Evolutionary conservation across 2,797 vertebrate genomes (phyloP).

Genomic region (Tokudaia tokunoshimensis): DNA sequence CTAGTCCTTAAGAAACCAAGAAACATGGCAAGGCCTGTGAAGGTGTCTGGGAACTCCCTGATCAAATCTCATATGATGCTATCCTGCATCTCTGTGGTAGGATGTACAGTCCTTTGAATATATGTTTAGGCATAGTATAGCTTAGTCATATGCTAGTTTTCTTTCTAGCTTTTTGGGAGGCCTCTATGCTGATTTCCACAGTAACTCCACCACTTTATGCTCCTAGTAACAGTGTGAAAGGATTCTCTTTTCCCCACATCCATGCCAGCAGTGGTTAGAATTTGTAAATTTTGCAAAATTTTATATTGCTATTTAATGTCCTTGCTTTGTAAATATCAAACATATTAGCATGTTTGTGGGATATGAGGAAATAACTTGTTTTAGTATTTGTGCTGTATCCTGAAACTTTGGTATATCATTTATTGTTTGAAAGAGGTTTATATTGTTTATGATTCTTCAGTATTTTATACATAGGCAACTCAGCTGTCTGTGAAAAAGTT

Average conservation of each 20-base stretch:
- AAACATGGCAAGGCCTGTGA: not conserved
- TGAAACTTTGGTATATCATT: not conserved
- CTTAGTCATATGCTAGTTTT: not conserved
- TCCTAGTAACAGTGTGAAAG: not conserved
- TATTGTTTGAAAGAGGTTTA: not conserved
- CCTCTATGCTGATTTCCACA: not conserved
- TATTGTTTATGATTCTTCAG: not conserved
- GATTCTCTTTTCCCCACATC: not conserved
- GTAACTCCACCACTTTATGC: not conserved
- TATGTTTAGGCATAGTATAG: not conserved
- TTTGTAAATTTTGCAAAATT: not conserved
- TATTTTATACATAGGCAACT: not conserved
- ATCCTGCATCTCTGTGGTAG: not conserved
- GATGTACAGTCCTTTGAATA: not conserved
- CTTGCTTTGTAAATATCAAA: not conserved
- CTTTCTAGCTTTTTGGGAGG: not conserved
- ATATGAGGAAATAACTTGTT: not conserved
- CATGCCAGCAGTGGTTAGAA: not conserved
- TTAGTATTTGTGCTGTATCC: not conserved
- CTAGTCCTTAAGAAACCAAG: not conserved
- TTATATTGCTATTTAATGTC: not conserved
- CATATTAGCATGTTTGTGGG: not conserved
- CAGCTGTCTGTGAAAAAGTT: not conserved
- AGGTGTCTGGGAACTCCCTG: not conserved
- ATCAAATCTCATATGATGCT: not conserved